Conservation (phyloP, 2,888 invertebrate species). For the Toxonevra muliebris region DNA sequence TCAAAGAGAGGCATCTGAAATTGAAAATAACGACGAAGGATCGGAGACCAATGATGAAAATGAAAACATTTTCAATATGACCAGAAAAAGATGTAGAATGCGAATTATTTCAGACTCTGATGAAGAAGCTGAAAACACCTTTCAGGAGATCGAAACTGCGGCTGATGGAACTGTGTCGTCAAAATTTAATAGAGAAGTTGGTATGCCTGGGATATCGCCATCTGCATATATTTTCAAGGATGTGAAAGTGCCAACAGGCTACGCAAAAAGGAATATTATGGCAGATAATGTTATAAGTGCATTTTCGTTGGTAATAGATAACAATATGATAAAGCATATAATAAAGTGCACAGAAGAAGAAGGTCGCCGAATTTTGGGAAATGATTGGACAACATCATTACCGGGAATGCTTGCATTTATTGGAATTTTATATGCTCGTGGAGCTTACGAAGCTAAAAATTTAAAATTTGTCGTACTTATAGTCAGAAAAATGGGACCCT, state of each 20-base stretch:
- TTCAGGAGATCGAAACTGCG: conserved; percentile 16
- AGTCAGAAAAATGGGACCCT: too few relatives aligned
- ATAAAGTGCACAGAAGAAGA: too few relatives aligned
- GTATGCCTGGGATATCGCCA: conserved; percentile 21
- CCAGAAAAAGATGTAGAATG: conserved; percentile 25
- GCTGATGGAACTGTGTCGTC: conserved; percentile 18
- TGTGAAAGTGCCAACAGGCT: conserved; percentile 15
- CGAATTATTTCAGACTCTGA: conserved; percentile 21
- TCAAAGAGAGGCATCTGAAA: conserved; percentile 31
- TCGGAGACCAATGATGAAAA: conserved; percentile 28
- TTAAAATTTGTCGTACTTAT: too few relatives aligned
- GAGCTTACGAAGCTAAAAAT: too few relatives aligned
- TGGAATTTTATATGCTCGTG: too few relatives aligned
- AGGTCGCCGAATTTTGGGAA: conserved; percentile 1
- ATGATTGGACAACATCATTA: too few relatives aligned
- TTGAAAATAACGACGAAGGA: conserved; percentile 31
- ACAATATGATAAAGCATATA: too few relatives aligned
- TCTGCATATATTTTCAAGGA: conserved; percentile 27
- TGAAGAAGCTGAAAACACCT: conserved; percentile 24
- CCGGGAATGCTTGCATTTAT: too few relatives aligned
- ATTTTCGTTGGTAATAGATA: too few relatives aligned
- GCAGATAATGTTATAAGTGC: conserved; percentile 16
- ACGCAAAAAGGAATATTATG: conserved; percentile 20
- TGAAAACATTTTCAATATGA: conserved; percentile 20
- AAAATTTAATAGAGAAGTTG: conserved; percentile 26